Evolutionary conservation across 2,797 vertebrate species (phyloP).

Genomic region (Acipenser transmontanus): DNA sequence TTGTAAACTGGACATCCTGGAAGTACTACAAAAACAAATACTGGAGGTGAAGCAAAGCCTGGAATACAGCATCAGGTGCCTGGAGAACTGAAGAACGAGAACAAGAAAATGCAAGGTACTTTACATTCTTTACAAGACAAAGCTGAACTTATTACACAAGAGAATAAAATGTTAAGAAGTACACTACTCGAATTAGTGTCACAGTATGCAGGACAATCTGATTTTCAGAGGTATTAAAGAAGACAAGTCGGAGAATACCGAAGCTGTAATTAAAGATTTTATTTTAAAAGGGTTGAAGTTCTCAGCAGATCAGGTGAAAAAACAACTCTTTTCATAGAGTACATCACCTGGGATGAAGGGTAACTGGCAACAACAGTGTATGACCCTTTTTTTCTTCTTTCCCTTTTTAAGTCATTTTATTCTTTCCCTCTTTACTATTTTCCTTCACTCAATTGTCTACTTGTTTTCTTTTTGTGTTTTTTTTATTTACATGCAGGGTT

Average conservation of each 20-base stretch:
- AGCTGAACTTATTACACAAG: too few relatives aligned
- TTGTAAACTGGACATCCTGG: not conserved
- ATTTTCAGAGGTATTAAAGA: constrained; percentile 8
- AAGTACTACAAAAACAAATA: constrained; percentile 11
- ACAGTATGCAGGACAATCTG: constrained; percentile 11
- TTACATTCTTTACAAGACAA: not conserved
- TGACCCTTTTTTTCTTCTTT: too few relatives aligned
- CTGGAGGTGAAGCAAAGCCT: not conserved
- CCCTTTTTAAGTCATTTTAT: too few relatives aligned
- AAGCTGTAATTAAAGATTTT: not conserved
- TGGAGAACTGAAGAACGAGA: not conserved
- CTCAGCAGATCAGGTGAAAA: not conserved
- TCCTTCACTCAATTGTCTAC: too few relatives aligned
- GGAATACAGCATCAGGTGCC: constrained; percentile 3
- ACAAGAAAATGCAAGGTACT: too few relatives aligned
- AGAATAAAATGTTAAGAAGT: constrained; percentile 8
- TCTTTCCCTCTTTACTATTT: too few relatives aligned
- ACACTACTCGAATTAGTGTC: constrained; percentile 1
- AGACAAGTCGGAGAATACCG: not conserved
- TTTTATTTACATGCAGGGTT: too few relatives aligned
- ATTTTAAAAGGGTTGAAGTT: not conserved
- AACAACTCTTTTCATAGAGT: not conserved
- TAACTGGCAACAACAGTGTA: not conserved
- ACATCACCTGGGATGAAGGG: not conserved
- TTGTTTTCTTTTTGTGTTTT: too few relatives aligned